A percentile compares a stretch with the other conserved stretches of the same genome.
Conservation (phyloP, 1,140 invertebrate genomes). For the Dermatophagoides farinae region DNA sequence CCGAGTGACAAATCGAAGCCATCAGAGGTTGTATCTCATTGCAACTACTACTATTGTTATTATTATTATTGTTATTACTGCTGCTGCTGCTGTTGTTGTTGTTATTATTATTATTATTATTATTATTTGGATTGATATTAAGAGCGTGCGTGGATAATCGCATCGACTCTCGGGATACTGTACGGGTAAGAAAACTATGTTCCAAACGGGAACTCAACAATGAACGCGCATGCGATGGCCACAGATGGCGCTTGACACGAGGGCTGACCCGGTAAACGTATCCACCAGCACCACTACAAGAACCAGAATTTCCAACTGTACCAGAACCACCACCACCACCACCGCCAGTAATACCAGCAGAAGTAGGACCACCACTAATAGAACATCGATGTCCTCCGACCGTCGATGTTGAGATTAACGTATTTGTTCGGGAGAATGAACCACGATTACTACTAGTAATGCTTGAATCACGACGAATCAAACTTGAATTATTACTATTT, state of each 20-base stretch:
- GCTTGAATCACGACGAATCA: neutral
- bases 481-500: neutral
- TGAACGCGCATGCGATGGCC: slow-evolving; percentile 20
- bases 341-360: neutral
- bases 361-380: too few species aligned
- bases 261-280: neutral
- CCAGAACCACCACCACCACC: neutral
- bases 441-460: neutral
- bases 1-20: slow-evolving; percentile 13
- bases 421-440: neutral
- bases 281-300: neutral
- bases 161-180: slow-evolving; percentile 21
- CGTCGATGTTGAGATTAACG: neutral
- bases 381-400: neutral
- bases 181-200: slow-evolving; percentile 20
- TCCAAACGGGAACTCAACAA: slow-evolving; percentile 19
- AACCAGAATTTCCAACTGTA: neutral
- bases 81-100: neutral
- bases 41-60: neutral
- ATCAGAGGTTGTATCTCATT: slow-evolving; percentile 11
- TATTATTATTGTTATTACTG: neutral
- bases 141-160: slow-evolving; percentile 15
- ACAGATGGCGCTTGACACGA: slow-evolving; percentile 17
- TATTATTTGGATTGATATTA: neutral
- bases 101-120: neutral